phyloP scores from a whole-genome alignment of 2,888 invertebrate genomes.

The Agonopterix alstromeriana region DNA sequence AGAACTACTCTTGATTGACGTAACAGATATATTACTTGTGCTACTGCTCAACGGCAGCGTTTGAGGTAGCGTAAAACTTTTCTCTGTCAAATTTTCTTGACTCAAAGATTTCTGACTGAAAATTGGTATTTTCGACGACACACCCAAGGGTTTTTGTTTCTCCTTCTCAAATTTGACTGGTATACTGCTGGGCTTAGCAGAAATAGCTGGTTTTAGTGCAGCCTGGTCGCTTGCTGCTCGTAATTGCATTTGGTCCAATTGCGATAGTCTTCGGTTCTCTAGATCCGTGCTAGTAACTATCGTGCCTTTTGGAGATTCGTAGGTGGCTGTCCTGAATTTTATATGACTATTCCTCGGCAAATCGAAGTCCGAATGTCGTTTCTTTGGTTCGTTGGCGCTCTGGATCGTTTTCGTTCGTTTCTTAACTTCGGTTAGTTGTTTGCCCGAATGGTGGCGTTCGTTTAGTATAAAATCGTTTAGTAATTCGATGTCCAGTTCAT shows the following conservation, averaged over 20 bases:
- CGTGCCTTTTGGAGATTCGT: constrained; percentile 75
- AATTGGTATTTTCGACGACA: constrained; percentile 73
- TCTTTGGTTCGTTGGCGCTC: constrained; percentile 58
- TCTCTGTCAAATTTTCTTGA: constrained; percentile 66
- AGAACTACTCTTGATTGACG: constrained; percentile 80
- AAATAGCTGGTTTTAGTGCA: constrained; percentile 52
- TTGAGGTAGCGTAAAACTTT: constrained; percentile 52
- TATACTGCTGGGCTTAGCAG: constrained; percentile 66
- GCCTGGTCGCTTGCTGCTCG: constrained; percentile 36
- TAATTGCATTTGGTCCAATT: constrained; percentile 65
- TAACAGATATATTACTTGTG: constrained; percentile 73
- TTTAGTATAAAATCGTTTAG: constrained; percentile 68
- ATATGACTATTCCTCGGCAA: constrained; percentile 76
- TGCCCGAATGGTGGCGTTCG: constrained; percentile 62
- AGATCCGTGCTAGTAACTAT: constrained; percentile 72
- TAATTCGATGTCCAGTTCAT: constrained; percentile 62
- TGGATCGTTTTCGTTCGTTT: constrained; percentile 53
- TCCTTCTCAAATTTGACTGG: constrained; percentile 58
- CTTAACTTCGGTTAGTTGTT: constrained; percentile 49
- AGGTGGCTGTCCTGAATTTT: constrained; percentile 79
- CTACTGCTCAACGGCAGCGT: constrained; percentile 60
- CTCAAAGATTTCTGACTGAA: constrained; percentile 68
- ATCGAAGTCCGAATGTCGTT: constrained; percentile 70
- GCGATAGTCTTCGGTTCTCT: constrained; percentile 76
- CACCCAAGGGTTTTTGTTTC: constrained; percentile 33